Conservation (phyloP, 2,888 invertebrate species). For the Empis livida region DNA sequence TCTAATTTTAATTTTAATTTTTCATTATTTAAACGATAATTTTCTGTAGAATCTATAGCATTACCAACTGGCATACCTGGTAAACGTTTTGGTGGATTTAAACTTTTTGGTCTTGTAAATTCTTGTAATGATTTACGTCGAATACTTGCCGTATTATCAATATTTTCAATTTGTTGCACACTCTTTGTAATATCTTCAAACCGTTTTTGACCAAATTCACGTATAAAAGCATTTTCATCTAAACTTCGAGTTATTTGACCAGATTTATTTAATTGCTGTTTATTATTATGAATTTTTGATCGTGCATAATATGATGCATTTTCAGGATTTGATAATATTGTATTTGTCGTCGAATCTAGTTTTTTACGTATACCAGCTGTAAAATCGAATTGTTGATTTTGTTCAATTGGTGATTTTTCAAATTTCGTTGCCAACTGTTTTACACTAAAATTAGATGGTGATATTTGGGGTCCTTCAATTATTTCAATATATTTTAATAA, state of each 20-base stretch:
- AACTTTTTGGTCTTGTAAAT: conserved; percentile 43
- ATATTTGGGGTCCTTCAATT: conserved; percentile 21
- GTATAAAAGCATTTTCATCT: conserved; percentile 60
- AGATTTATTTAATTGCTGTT: conserved; percentile 42
- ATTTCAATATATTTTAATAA: neutral
- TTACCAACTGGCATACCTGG: conserved; percentile 28
- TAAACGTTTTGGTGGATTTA: conserved; percentile 43
- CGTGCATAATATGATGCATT: conserved; percentile 42
- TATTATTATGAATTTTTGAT: conserved; percentile 40
- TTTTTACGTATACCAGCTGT: neutral
- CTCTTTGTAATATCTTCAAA: conserved; percentile 26
- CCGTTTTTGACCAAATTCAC: conserved; percentile 45
- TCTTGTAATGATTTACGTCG: conserved; percentile 44
- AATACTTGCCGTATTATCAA: conserved; percentile 17
- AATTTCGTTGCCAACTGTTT: conserved; percentile 50
- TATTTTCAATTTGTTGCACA: conserved; percentile 25
- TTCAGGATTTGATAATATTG: conserved; percentile 4
- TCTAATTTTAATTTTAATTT: conserved; percentile 17
- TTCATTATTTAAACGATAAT: conserved; percentile 15
- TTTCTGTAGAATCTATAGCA: neutral
- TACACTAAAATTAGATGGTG: conserved; percentile 41
- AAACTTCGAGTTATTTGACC: conserved; percentile 51
- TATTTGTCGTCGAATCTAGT: too few species aligned
- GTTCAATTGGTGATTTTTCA: conserved; percentile 47
- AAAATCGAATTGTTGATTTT: conserved; percentile 43